Percentiles rank a stretch among this genome's conserved stretches.
phyloP scores from a whole-genome alignment of 2,797 vertebrate genomes.

The Microhierax caerulescens region DNA sequence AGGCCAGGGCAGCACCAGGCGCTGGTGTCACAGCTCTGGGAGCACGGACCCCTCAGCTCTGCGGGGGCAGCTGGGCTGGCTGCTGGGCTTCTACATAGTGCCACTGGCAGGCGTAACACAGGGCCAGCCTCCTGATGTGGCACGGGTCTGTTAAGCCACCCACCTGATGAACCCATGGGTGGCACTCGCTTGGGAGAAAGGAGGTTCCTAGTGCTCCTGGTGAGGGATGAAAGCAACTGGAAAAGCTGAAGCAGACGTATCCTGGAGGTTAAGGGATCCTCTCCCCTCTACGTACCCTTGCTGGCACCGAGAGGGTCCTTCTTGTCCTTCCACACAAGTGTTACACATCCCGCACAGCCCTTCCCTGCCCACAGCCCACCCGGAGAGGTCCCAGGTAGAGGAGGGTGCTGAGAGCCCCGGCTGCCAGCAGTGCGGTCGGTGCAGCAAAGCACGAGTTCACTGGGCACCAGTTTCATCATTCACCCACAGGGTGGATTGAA shows the following conservation, averaged over 20 bases:
- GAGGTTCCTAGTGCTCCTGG: background rate
- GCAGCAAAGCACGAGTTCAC: accelerated
- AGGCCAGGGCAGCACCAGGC: no score
- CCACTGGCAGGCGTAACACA: background rate
- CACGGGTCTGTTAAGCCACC: background rate
- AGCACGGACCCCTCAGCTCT: no score
- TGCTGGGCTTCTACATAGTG: background rate
- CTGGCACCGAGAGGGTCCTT: background rate
- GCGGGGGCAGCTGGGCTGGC: background rate
- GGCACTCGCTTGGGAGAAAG: background rate
- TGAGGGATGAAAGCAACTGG: background rate
- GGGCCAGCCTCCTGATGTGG: background rate
- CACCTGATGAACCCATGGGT: background rate
- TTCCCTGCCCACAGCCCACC: background rate
- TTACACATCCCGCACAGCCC: accelerated
- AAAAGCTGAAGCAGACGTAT: background rate
- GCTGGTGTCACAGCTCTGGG: no score
- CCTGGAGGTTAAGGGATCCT: background rate
- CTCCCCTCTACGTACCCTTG: background rate
- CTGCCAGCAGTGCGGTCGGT: accelerated
- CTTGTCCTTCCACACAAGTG: background rate
- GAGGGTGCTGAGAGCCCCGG: background rate
- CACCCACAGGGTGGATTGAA: no score
- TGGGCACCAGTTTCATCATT: background rate
- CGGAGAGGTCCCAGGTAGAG: background rate